A percentile compares a stretch with the other conserved stretches of the same genome.
phyloP scores from a whole-genome alignment of 2,113 vertebrate species.

The Spermophilus dauricus region DNA sequence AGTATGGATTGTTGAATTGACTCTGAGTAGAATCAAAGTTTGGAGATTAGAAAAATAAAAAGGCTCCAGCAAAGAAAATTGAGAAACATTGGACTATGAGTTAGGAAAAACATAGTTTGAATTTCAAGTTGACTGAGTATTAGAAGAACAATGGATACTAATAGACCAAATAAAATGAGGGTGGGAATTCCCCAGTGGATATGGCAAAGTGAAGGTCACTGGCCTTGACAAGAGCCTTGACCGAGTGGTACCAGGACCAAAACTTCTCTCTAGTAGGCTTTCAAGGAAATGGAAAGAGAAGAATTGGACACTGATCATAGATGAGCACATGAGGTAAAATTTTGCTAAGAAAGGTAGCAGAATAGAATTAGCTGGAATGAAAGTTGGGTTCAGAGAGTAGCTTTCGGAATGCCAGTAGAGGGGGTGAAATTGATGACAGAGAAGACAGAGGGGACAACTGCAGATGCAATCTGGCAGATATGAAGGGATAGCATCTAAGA shows the following conservation, averaged over 20 bases:
- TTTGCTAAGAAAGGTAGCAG: background rate
- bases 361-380: background rate
- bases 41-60: background rate
- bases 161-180: conserved; percentile 34
- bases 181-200: background rate
- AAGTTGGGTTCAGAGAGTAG: background rate
- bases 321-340: background rate
- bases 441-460: background rate
- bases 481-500: background rate
- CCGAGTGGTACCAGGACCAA: background rate
- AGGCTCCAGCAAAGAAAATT: background rate
- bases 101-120: background rate
- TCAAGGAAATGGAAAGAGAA: background rate
- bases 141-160: background rate
- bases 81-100: background rate
- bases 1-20: background rate
- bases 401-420: background rate
- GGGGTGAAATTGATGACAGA: background rate
- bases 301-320: background rate
- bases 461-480: background rate
- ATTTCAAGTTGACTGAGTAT: background rate
- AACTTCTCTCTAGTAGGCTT: background rate
- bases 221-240: conserved; percentile 3
- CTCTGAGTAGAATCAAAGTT: background rate
- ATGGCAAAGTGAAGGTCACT: background rate